Percentiles rank a stretch among this genome's conserved stretches.
phyloP scores from a whole-genome alignment of 2,797 vertebrate genomes.

The Pseudopleuronectes americanus region DNA sequence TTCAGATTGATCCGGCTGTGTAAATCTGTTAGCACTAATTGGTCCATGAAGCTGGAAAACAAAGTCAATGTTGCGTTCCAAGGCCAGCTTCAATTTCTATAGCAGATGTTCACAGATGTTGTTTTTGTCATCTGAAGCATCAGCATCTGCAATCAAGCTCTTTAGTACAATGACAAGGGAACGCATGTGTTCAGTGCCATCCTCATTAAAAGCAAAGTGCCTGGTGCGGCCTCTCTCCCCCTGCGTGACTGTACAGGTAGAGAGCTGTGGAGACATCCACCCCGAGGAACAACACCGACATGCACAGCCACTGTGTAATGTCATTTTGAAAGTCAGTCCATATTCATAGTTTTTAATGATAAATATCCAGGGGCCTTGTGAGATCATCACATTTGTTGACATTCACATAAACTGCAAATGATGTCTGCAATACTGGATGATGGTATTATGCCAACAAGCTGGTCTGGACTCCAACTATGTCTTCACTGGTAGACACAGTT shows the following conservation, averaged over 20 bases:
- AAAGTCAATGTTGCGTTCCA: conserved; percentile 80
- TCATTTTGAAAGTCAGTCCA: conserved; percentile 41
- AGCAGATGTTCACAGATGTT: conserved; percentile 82
- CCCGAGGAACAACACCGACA: conserved; percentile 28
- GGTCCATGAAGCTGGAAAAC: conserved; percentile 80
- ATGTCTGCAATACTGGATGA: conserved; percentile 42
- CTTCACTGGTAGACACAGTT: not conserved
- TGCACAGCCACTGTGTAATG: conserved; percentile 27
- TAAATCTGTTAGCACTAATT: conserved; percentile 81
- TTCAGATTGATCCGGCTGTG: conserved; percentile 78
- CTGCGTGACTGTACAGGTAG: conserved; percentile 38
- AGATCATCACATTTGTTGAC: conserved; percentile 47
- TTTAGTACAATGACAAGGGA: conserved; percentile 68
- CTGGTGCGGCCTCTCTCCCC: conserved; percentile 51
- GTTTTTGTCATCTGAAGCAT: conserved; percentile 68
- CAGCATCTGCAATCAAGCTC: conserved; percentile 73
- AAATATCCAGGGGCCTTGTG: conserved; percentile 38
- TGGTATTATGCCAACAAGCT: conserved; percentile 1
- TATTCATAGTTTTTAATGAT: conserved; percentile 55
- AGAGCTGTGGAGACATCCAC: conserved; percentile 25
- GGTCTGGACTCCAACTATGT: conserved; percentile 10
- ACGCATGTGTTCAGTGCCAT: conserved; percentile 54
- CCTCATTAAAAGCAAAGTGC: conserved; percentile 73
- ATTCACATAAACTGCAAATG: conserved; percentile 47
- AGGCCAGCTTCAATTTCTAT: conserved; percentile 76